Base-by-base conservation (phyloP, 2,888 invertebrate genomes). In the Phyto melanocephala region DNA sequence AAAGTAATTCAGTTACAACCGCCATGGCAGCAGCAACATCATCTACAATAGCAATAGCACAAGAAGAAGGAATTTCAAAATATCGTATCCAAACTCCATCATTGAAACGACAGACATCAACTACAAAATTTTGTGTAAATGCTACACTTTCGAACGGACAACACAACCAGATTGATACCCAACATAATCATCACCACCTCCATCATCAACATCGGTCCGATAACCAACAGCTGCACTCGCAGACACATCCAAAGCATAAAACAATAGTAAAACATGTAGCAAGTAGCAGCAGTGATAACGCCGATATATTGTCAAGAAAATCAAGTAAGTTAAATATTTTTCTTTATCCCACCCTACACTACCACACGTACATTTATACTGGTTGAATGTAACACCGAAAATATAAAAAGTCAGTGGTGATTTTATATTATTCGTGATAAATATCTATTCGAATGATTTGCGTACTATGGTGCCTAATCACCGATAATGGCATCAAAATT, bases 301-400 rank as follows among this genome's bases (percentile, higher is more conserved):
- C 13, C 33, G 77, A 71, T 11, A 50, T 60, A 67, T 24, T 87
- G 24, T 87, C 87, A 80, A 86, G 84, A 45, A 88, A 88, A 84
- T 85, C 90, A 87, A 88, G 91, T 91, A 85, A 86, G 87, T 80
- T n/a, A 11, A 65, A n/a, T n/a, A n/a, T n/a, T n/a, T n/a, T n/a
- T n/a, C n/a, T n/a, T n/a, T n/a, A n/a, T n/a, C n/a, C n/a, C n/a
- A n/a, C n/a, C n/a, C n/a, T n/a, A n/a, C n/a, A n/a, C n/a, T n/a
- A n/a, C n/a, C n/a, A n/a, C n/a, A n/a, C n/a, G n/a, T n/a, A n/a
- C n/a, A n/a, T n/a, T n/a, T n/a, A n/a, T n/a, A n/a, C n/a, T n/a
- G n/a, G n/a, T n/a, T n/a, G n/a, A n/a, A n/a, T n/a, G n/a, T n/a
- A n/a, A n/a, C n/a, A n/a, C n/a, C n/a, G n/a, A n/a, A n/a, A n/a